A percentile compares a stretch with the other conserved stretches of the same genome.
phyloP scores from a whole-genome alignment of 2,113 vertebrate species.

The Panthera leo region DNA sequence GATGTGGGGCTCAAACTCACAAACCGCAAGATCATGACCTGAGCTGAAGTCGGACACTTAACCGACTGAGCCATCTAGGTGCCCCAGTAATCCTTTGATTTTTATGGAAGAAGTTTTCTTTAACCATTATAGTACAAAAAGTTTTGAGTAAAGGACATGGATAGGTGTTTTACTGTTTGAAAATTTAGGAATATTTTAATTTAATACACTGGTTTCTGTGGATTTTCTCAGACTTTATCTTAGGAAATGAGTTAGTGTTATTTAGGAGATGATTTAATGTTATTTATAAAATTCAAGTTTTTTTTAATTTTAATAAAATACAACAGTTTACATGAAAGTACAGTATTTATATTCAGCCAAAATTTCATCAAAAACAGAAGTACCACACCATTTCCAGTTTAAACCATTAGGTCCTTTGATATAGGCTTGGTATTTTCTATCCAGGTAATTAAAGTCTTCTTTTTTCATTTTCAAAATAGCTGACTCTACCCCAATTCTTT shows the following conservation, averaged over 20 bases:
- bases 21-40: too few relatives aligned
- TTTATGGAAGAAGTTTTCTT: not conserved
- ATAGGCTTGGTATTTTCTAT: slow-evolving; percentile 30
- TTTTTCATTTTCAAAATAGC: slow-evolving; percentile 51
- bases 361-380: slow-evolving; percentile 40
- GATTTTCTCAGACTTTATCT: slow-evolving; percentile 54
- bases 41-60: too few relatives aligned
- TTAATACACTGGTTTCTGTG: not conserved
- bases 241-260: slow-evolving; percentile 46
- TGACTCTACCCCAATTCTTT: not conserved
- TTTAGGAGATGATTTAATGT: slow-evolving; percentile 42
- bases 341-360: slow-evolving; percentile 32
- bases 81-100: not conserved
- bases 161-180: slow-evolving; percentile 7
- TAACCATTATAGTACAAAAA: not conserved
- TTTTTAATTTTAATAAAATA: not conserved
- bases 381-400: not conserved
- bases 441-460: slow-evolving; percentile 41
- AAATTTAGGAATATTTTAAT: slow-evolving; percentile 35
- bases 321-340: slow-evolving; percentile 50
- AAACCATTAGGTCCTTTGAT: slow-evolving; percentile 33
- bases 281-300: slow-evolving; percentile 17
- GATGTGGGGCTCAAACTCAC: too few relatives aligned
- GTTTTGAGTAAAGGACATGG: not conserved
- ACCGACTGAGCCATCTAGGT: too few relatives aligned